phyloP scores from a whole-genome alignment of 2,888 invertebrate species.

The Cantharis rustica region DNA sequence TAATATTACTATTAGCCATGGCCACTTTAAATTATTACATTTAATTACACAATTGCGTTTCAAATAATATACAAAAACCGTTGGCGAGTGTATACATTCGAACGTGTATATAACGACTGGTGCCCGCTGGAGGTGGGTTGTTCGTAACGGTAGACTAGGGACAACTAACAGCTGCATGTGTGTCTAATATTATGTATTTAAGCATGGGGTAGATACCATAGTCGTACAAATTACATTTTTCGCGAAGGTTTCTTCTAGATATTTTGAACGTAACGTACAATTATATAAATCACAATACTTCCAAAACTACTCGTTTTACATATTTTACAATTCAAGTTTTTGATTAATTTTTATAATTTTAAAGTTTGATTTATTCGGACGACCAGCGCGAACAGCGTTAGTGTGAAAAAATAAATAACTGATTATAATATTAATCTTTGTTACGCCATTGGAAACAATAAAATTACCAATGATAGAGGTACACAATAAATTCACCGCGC shows the following conservation, averaged over 20 bases:
- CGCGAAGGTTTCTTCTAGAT: background rate
- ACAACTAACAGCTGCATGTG: conserved; percentile 51
- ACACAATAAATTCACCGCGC: conserved; percentile 39
- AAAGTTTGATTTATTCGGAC: background rate
- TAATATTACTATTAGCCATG: conserved; percentile 37
- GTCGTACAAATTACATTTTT: conserved; percentile 40
- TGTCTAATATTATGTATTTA: conserved; percentile 52
- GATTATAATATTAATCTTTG: background rate
- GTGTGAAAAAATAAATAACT: background rate
- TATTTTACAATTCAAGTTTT: background rate
- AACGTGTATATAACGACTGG: conserved; percentile 43
- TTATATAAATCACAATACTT: background rate
- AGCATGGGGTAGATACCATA: conserved; percentile 54
- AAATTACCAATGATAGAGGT: conserved; percentile 32
- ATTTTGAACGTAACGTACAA: background rate
- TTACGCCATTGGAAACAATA: conserved; percentile 18
- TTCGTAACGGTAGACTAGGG: conserved; percentile 49
- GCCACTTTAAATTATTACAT: background rate
- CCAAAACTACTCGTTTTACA: background rate
- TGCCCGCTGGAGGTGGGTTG: conserved; percentile 37
- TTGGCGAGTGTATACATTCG: conserved; percentile 33
- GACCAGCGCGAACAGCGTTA: background rate
- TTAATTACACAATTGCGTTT: background rate
- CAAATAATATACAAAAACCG: conserved; percentile 29
- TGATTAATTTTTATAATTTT: background rate